Conservation (phyloP, 2,888 invertebrate species). For the Nebria salina region DNA sequence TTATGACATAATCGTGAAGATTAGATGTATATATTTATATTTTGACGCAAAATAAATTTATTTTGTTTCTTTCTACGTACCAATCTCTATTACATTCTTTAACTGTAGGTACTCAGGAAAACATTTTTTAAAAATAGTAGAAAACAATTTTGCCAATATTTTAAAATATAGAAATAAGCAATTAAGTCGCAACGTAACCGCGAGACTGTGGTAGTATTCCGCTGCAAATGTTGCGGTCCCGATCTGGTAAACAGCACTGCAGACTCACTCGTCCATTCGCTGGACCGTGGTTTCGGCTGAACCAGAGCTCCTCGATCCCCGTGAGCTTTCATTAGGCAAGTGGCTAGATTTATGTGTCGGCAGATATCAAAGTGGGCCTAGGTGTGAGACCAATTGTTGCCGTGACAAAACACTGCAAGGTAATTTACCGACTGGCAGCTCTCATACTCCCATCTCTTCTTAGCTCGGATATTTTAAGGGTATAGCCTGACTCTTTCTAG, state of each 20-base stretch:
- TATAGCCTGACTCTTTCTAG: background rate
- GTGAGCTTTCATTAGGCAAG: conserved; percentile 64
- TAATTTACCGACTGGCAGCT: conserved; percentile 58
- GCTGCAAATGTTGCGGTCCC: conserved; percentile 14
- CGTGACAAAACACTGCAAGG: conserved; percentile 65
- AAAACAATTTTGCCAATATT: background rate
- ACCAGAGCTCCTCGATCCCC: conserved; percentile 20
- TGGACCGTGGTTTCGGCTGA: conserved; percentile 24
- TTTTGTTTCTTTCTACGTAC: no score
- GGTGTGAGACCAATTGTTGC: conserved; percentile 66
- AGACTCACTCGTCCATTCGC: background rate
- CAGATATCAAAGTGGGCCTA: conserved; percentile 62
- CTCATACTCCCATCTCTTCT: conserved; percentile 23
- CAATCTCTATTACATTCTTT: no score
- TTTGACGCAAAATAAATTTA: no score
- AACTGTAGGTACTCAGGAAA: no score
- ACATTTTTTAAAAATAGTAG: no score
- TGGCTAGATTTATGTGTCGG: conserved; percentile 64
- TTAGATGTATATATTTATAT: no score
- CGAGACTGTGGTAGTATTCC: conserved; percentile 42
- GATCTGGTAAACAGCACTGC: conserved; percentile 2
- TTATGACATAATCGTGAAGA: no score
- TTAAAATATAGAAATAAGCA: background rate
- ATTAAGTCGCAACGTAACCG: conserved; percentile 27
- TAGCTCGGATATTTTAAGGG: background rate